phyloP scores from a whole-genome alignment of 2,113 vertebrate genomes.

The Dromaius novaehollandiae region DNA sequence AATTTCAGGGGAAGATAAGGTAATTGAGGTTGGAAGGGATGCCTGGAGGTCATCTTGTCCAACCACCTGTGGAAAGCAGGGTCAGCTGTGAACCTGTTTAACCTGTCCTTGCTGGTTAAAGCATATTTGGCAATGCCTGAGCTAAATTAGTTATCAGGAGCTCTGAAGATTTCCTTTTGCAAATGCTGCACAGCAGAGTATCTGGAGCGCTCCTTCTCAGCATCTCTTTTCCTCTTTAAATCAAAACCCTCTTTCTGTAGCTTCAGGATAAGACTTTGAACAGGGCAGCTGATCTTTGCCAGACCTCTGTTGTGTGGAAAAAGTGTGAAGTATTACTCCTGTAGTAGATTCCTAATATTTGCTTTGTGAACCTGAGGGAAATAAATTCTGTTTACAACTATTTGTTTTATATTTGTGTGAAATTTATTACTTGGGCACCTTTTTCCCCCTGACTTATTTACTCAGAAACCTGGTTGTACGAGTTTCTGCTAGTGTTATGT shows the following conservation, averaged over 20 bases:
- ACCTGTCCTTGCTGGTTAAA: neutral
- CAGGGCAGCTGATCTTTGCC: neutral
- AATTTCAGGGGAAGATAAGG: neutral
- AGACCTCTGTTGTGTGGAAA: no score
- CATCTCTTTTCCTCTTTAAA: neutral
- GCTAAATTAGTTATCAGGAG: neutral
- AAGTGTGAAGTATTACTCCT: neutral
- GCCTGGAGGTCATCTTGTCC: neutral
- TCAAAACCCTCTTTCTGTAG: neutral
- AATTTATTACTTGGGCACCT: neutral
- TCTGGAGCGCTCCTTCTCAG: neutral
- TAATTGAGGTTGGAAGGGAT: neutral
- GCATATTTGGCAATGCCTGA: neutral
- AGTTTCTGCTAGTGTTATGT: neutral
- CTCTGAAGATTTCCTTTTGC: neutral
- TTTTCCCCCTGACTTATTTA: neutral
- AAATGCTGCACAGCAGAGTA: neutral
- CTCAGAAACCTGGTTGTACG: neutral
- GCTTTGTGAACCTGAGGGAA: neutral
- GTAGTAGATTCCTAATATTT: neutral
- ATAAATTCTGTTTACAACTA: neutral
- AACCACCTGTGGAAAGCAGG: neutral
- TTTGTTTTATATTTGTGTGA: neutral
- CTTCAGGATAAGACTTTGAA: neutral
- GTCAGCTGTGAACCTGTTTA: neutral